Evolutionary conservation across 2,888 invertebrate genomes (phyloP).

Genomic region (Eupeodes latifasciatus): DNA sequence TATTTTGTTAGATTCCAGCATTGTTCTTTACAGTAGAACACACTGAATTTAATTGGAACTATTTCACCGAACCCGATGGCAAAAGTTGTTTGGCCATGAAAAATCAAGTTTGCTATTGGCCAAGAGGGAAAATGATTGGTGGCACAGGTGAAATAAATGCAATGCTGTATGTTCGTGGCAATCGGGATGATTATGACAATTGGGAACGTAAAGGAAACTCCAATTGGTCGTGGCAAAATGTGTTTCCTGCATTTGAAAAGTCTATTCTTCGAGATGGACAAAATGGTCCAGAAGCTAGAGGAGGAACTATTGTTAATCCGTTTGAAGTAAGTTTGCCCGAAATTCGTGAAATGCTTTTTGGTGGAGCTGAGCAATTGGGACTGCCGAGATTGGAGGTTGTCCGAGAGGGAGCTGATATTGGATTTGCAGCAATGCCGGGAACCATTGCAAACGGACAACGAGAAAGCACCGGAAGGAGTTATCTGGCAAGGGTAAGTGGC

Average conservation of each 20-base stretch:
- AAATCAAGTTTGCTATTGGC: conserved; percentile 84
- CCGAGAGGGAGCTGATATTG: conserved; percentile 84
- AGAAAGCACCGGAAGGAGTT: conserved; percentile 90
- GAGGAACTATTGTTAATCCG: conserved; percentile 84
- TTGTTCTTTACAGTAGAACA: conserved; percentile 78
- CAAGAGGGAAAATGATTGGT: conserved; percentile 87
- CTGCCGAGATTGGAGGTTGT: conserved; percentile 82
- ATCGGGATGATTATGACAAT: conserved; percentile 87
- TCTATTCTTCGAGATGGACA: conserved; percentile 84
- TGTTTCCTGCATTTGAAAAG: conserved; percentile 92
- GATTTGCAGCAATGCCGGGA: conserved; percentile 85
- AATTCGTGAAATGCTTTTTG: conserved; percentile 80
- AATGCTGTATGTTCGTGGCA: conserved; percentile 88
- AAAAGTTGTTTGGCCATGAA: conserved; percentile 78
- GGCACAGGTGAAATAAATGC: conserved; percentile 88
- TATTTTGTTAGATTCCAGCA: conserved; percentile 78
- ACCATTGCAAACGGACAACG: conserved; percentile 87
- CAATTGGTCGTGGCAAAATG: conserved; percentile 90
- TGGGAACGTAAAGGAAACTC: conserved; percentile 87
- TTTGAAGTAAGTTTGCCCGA: conserved; percentile 79
- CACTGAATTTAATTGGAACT: conserved; percentile 79
- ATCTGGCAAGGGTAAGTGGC: conserved; percentile 85
- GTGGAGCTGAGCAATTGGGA: conserved; percentile 85
- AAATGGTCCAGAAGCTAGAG: conserved; percentile 78
- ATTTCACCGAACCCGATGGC: conserved; percentile 79